Conservation (phyloP, 2,888 invertebrate species). For the Chymomyza amoena region DNA sequence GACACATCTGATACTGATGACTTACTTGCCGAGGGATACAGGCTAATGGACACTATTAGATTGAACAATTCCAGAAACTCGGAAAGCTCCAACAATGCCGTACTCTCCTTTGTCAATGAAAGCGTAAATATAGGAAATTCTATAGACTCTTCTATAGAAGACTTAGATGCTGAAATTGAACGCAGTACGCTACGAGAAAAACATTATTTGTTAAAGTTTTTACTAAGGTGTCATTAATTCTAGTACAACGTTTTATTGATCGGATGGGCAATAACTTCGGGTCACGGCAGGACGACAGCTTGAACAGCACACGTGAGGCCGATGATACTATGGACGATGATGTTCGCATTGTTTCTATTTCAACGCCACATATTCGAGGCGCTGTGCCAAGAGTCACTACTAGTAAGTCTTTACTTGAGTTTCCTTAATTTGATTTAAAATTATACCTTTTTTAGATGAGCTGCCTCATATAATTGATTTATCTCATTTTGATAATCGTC, state of each 20-base stretch:
- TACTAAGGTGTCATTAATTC: neutral
- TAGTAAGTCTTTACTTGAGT: neutral
- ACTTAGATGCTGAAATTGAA: conserved; percentile 20
- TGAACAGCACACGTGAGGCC: neutral
- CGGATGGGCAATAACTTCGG: conserved; percentile 27
- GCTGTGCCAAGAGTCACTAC: neutral
- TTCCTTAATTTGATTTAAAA: neutral
- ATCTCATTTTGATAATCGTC: neutral
- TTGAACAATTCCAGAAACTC: too few species aligned
- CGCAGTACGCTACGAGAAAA: conserved; percentile 13
- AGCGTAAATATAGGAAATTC: too few species aligned
- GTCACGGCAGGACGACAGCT: neutral
- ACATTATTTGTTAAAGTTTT: neutral
- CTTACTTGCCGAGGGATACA: neutral
- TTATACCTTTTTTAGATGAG: conserved; percentile 2
- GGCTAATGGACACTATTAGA: neutral
- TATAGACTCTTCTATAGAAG: neutral
- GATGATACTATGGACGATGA: conserved; percentile 9
- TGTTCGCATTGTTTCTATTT: neutral
- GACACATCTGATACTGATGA: neutral
- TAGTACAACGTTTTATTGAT: conserved; percentile 35
- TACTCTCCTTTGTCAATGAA: neutral
- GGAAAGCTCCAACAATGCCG: conserved; percentile 11
- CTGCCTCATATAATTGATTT: conserved; percentile 29
- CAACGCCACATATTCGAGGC: neutral